Evolutionary conservation across 2,113 vertebrate species (phyloP), one percentile per base, ranked within the genome.

Genomic region (Phyllostomus hastatus): DNA sequence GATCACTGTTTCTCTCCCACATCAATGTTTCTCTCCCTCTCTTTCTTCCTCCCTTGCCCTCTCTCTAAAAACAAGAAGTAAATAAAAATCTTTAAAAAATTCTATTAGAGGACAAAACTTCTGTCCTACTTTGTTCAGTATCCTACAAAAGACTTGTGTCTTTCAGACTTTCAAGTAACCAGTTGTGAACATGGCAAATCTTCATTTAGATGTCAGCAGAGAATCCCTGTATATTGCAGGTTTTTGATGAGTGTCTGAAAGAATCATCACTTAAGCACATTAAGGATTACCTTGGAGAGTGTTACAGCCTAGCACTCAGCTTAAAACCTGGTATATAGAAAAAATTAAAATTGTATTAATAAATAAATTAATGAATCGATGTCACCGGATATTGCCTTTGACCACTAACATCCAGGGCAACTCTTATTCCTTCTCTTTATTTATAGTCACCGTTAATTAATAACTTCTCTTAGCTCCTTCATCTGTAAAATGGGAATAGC

Each of bases 101-200:
- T n/a, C 66, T 95, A 70, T 61, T 91, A 94, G 10, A 81, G 24
- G 33, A 69, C 22, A 79, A 94, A 57, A 70, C 82, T 91, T 94
- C 33, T 92, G 90, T 38, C 48, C 8, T 31, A 11, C 54, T 80
- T 90, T 33, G 8, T 88, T 88, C 82, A 88, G 2, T 85, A 86
- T 64, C 48, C 67, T 94, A 64, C 26, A 92, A 90, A 16, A 9
- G 28, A 88, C 81, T 76, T 48, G 4, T 43, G 16, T 93, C 43
- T 72, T 90, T 90, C 35, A 92, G 54, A 81, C 35, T 93, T 89
- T 79, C 64, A 54, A 92, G 46, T 41, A 84, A 94, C 43, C 76
- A 85, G 33, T 16, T 94, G 92, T 81, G 48, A 82, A 46, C 9
- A 4, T 15, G 48, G 64, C 57, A 95, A 85, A 82, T 81, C n/a